Percentiles rank a stretch among this genome's conserved stretches.
phyloP scores from a whole-genome alignment of 2,888 invertebrate genomes.

The Helobdella robusta region DNA sequence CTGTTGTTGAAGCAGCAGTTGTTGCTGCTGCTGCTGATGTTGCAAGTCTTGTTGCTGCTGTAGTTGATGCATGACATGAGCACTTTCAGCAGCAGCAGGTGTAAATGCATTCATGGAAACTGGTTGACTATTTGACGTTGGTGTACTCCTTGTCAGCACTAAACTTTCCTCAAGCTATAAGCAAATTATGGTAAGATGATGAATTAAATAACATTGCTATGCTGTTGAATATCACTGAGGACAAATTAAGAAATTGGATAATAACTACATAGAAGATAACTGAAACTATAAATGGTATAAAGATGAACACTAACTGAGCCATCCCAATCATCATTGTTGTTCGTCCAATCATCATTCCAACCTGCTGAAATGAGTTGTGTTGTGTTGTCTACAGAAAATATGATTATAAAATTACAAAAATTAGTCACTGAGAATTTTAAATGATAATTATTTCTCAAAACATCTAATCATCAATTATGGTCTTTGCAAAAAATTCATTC shows the following conservation, averaged over 20 bases:
- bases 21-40: neutral
- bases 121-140: neutral
- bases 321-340: conserved; percentile 92
- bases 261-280: neutral
- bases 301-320: conserved; percentile 59
- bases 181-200: neutral
- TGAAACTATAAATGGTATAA: too few relatives aligned
- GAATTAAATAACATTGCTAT: neutral
- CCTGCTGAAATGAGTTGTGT: too few relatives aligned
- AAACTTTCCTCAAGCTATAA: conserved; percentile 31
- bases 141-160: conserved; percentile 22
- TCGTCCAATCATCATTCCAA: too few relatives aligned
- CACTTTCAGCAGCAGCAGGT: neutral
- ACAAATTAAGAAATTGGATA: neutral
- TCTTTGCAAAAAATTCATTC: too few relatives aligned
- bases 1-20: neutral
- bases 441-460: too few relatives aligned
- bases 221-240: neutral
- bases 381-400: too few relatives aligned
- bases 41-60: neutral
- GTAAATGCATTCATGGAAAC: neutral
- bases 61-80: neutral
- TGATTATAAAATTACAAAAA: too few relatives aligned
- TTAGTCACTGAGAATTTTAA: too few relatives aligned
- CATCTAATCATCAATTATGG: too few relatives aligned